These are phyloP conservation scores for Argentina silus DNA, from an alignment of 2,797 vertebrate genomes.

Conservation along the genomic window DNA sequence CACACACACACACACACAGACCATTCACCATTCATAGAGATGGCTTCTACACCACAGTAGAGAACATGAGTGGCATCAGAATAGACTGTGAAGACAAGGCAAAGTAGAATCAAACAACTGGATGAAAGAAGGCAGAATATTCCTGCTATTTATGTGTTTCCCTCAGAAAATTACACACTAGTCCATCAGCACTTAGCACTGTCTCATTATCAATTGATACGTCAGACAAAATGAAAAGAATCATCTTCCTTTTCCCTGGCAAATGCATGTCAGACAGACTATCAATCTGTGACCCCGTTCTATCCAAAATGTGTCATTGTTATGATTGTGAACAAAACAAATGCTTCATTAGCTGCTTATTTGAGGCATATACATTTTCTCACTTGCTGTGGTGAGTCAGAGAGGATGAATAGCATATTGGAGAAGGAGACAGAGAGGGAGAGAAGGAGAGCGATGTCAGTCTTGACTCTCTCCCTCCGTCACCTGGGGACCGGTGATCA, in stretches of 20 bases:
- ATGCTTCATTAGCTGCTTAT: slow-evolving; percentile 33
- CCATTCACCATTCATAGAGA: too few relatives aligned
- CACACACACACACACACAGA: too few relatives aligned
- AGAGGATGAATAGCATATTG: slow-evolving; percentile 8
- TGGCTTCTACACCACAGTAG: too few relatives aligned
- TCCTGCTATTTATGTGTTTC: too few relatives aligned
- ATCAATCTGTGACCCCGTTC: slow-evolving; percentile 29
- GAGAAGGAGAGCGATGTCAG: slow-evolving; percentile 3
- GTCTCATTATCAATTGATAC: slow-evolving; percentile 17
- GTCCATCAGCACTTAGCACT: neutral
- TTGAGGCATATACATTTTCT: slow-evolving; percentile 14
- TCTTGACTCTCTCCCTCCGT: neutral
- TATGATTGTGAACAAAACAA: slow-evolving; percentile 15
- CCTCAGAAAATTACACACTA: neutral
- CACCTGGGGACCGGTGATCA: slow-evolving; percentile 30
- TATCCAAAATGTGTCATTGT: slow-evolving; percentile 25
- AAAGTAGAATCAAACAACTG: too few relatives aligned
- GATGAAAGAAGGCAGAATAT: too few relatives aligned
- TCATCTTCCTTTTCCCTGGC: slow-evolving; percentile 33
- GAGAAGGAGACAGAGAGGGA: slow-evolving; percentile 5
- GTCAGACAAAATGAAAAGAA: slow-evolving; percentile 30
- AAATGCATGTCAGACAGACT: slow-evolving; percentile 43
- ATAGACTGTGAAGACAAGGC: too few relatives aligned
- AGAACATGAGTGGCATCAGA: too few relatives aligned
- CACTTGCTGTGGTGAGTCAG: slow-evolving; percentile 13